These are phyloP conservation scores for Lamellibrachia satsuma DNA, from an alignment of 2,888 invertebrate species.

Conservation along the genomic window DNA sequence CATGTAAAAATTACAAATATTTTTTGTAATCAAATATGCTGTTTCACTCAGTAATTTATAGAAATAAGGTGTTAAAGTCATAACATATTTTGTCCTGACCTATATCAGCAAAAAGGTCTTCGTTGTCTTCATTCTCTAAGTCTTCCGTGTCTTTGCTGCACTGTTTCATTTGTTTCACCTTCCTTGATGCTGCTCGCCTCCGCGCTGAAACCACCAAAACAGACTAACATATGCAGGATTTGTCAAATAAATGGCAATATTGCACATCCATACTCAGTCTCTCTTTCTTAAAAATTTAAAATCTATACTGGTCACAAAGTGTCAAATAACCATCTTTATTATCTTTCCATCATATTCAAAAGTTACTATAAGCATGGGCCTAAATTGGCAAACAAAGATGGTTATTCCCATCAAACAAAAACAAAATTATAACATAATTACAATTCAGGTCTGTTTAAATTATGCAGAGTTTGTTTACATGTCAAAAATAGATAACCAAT, in stretches of 20 bases:
- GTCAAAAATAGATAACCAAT: no score
- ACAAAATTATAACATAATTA: no score
- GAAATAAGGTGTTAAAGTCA: background rate
- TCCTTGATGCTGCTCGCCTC: slow-evolving; percentile 41
- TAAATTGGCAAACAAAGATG: no score
- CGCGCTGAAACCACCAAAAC: slow-evolving; percentile 37
- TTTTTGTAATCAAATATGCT: background rate
- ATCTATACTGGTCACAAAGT: no score
- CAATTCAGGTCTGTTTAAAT: no score
- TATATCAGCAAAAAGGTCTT: slow-evolving; percentile 44
- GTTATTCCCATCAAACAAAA: no score
- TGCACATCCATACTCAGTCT: background rate
- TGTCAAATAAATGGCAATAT: background rate
- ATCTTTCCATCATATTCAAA: background rate
- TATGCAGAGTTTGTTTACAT: no score
- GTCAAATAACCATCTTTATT: background rate
- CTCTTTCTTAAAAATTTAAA: background rate
- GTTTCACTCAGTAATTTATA: background rate
- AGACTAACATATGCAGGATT: background rate
- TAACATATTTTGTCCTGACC: slow-evolving; percentile 26
- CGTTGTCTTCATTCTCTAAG: slow-evolving; percentile 42
- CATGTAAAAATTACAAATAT: background rate
- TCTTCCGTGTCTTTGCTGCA: slow-evolving; percentile 45
- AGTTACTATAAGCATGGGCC: no score
- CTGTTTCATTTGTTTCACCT: slow-evolving; percentile 45